Base-by-base conservation (phyloP, 2,797 vertebrate genomes). In the Ataeniobius toweri region DNA sequence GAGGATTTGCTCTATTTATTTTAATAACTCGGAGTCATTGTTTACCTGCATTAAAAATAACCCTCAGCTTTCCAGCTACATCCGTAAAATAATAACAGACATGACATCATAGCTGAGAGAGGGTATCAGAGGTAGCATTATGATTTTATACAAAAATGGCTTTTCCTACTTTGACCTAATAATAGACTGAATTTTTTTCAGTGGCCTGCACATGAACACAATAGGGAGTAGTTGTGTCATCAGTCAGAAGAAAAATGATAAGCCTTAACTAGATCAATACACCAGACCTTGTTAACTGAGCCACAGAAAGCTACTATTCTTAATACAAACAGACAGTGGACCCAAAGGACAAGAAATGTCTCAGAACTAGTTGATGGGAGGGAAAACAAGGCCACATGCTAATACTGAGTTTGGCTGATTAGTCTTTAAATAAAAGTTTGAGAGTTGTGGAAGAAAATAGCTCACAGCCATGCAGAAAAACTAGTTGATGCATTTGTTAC, bases 181-280 rank as follows among this genome's bases (percentile, higher is more conserved):
- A 53, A 55, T 13, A 48, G 8, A 39, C 6, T 41, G 28, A 59
- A 12, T 46, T 51, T 73, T 71, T 55, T 39, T 41, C 26, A 46
- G 13, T 44, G 61, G 12, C 28, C 12, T 68, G 18, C 24, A 50
- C 28, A 39, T 28, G 59, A 75, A 51, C 22, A 13, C 28, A 69
- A 78, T 31, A 18, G 31, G 28, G 39, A 73, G 48, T 5, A 69
- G 59, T 44, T 28, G 39, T 24, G 50, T 41, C 24, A 36, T 41
- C 12, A 73, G 59, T n/a, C 31, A 18, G 50, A 74, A 41, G 7
- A 18, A n/a, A 48, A 74, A 41, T 56, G 58, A 56, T 51, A 61
- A 31, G 39, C 6, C 70, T 69, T 53, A 63, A 73, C n/a, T 36
- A 51, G 31, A 76, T 79, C 53, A 59, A 67, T 76, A 68, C 61